Evolutionary conservation across 2,113 vertebrate species (phyloP), one percentile per base, ranked within the genome.

Genomic region (Colossoma macropomum): DNA sequence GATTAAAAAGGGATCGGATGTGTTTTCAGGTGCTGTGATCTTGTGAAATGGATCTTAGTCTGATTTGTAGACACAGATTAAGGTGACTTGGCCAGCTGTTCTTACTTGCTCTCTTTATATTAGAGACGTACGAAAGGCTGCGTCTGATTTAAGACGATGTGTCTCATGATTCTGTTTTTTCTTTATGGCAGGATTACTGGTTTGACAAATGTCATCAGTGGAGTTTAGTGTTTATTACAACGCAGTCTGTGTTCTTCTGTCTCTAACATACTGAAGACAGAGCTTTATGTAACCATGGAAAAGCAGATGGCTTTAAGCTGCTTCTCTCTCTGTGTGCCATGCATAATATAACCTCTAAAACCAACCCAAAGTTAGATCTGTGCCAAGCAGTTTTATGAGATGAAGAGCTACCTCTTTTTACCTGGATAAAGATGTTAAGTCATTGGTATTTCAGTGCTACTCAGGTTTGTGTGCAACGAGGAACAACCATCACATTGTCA

Each of bases 241-340:
- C 25, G 27, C 34, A 38, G 23, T 16, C 19, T 45, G 17, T 21
- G 25, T 59, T 45, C 25, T 12, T 38, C 68, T 76, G 30, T 17
- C 60, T 27, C n/a, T 56, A 25, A 34, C 16, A 16, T 75, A 56
- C 60, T 70, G 27, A 71, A 38, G 28, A 12, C 56, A 65, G 16
- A 30, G 70, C 25, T 80, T 79, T 25, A 73, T 30, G 27, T 25
- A 84, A 66, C 19, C 60, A 21, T 66, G 41, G 23, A 25, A 5
- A 77, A 70, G 48, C 81, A 83, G 69, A 85, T 59, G 84, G 75
- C 32, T 32, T 45, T 25, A 52, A 59, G 45, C 52, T 30, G 27
- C 16, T 62, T 25, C 38, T 30, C 12, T 16, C 45, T 75, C 80
- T 71, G 80, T 78, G 68, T 81, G 32, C 38, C 3, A 63, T 60